These are phyloP conservation scores for Madoqua kirkii DNA, from an alignment of 2,113 vertebrate species.

Conservation along the genomic window DNA sequence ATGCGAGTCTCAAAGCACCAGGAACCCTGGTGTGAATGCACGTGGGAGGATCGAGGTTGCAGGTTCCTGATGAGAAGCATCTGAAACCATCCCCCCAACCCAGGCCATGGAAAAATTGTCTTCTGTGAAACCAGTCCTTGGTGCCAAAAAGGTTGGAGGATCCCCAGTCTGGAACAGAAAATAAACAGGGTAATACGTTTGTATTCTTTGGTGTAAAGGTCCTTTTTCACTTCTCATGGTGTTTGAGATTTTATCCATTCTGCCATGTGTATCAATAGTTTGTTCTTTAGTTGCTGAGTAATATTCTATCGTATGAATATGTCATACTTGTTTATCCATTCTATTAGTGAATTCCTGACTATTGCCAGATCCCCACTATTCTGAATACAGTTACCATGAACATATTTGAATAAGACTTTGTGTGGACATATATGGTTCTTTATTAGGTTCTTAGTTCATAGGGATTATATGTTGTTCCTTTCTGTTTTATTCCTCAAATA, in stretches of 20 bases:
- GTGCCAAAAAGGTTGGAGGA: background rate
- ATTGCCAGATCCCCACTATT: background rate
- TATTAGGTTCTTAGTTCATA: background rate
- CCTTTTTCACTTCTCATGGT: background rate
- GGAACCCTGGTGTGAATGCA: background rate
- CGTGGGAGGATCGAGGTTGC: background rate
- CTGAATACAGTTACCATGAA: background rate
- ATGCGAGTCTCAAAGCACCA: background rate
- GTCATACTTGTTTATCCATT: background rate
- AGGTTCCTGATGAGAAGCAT: background rate
- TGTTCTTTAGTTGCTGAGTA: background rate
- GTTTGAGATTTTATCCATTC: background rate
- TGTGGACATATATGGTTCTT: background rate
- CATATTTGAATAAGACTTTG: background rate
- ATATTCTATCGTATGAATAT: background rate
- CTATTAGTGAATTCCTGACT: background rate
- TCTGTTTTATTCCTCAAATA: background rate
- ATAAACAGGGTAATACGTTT: background rate
- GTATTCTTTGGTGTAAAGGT: background rate
- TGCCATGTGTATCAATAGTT: background rate
- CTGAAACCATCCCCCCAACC: background rate
- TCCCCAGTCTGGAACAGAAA: background rate
- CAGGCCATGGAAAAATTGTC: background rate
- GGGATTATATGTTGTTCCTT: background rate
- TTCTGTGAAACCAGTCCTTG: rapidly evolving